These are phyloP conservation scores for Huso huso DNA, from an alignment of 2,797 vertebrate species.

Conservation along the genomic window DNA sequence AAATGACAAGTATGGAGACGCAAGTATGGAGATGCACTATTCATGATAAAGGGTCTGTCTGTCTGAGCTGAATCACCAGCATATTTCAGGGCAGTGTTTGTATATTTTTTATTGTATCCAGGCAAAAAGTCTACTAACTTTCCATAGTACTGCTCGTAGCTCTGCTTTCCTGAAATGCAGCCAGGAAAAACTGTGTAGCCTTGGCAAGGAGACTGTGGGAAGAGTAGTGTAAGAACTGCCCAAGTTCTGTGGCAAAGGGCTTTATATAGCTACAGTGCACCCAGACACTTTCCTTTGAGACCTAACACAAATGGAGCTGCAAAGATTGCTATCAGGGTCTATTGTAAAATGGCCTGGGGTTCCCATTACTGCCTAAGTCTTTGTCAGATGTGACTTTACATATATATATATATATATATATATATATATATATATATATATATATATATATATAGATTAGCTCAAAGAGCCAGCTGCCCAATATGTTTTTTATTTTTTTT, in stretches of 20 bases:
- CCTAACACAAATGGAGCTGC: conserved; percentile 42
- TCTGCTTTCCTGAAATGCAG: conserved; percentile 89
- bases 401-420: no score
- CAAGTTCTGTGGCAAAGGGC: conserved; percentile 50
- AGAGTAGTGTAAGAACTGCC: conserved; percentile 64
- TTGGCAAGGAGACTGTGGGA: conserved; percentile 85
- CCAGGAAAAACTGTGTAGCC: conserved; percentile 95
- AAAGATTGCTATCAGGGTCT: conserved; percentile 51
- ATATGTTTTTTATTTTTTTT: conserved; percentile 47
- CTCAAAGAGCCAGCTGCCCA: no score
- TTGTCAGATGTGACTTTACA: conserved; percentile 37
- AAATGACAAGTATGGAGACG: conserved; percentile 33
- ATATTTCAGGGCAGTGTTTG: conserved; percentile 68
- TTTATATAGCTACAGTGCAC: conserved; percentile 58
- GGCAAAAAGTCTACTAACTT: conserved; percentile 85
- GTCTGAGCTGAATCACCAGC: conserved; percentile 48
- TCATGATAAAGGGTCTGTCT: conserved; percentile 47
- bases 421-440: no score
- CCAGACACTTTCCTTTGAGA: conserved; percentile 66
- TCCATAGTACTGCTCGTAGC: conserved; percentile 77
- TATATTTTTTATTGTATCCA: conserved; percentile 89
- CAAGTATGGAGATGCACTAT: conserved; percentile 34
- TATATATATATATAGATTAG: no score
- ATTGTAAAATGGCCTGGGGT: conserved; percentile 53
- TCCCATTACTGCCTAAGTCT: conserved; percentile 50